Evolutionary conservation across 1,140 invertebrate species (phyloP).

Genomic region (Drosophila grimshawi): DNA sequence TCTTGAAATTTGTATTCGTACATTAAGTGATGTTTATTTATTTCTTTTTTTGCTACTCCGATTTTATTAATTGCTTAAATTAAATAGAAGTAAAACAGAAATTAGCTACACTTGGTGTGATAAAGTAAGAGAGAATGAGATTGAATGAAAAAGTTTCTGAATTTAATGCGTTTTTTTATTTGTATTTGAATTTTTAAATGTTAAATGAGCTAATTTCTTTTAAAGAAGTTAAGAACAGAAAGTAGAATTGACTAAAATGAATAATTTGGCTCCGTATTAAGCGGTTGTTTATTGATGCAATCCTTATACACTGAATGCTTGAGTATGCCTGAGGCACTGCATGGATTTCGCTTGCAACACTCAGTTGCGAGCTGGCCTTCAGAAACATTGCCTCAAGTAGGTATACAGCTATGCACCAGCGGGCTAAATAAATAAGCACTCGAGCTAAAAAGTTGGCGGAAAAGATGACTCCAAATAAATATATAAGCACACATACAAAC

Average conservation of each 20-base stretch:
- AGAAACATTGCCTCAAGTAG: constrained; percentile 32
- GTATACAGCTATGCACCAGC: constrained; percentile 23
- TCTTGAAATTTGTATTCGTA: too few relatives aligned
- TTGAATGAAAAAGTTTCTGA: too few relatives aligned
- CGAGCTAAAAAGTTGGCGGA: constrained; percentile 32
- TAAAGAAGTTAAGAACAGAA: background rate
- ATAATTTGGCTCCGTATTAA: background rate
- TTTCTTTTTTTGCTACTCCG: background rate
- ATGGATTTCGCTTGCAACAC: constrained; percentile 12
- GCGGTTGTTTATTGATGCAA: constrained; percentile 6
- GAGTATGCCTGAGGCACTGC: background rate
- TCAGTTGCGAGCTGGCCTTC: constrained; percentile 31
- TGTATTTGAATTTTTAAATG: background rate
- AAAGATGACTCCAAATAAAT: constrained; percentile 52
- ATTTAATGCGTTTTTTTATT: background rate
- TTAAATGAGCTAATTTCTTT: background rate
- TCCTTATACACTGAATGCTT: constrained; percentile 14
- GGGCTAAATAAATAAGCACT: constrained; percentile 67
- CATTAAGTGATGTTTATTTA: background rate
- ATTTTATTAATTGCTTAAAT: too few relatives aligned
- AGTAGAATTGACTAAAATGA: background rate
- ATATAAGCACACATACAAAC: background rate
- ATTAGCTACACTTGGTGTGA: too few relatives aligned
- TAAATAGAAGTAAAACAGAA: too few relatives aligned
- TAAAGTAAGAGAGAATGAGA: too few relatives aligned